Evolutionary conservation across 2,113 vertebrate genomes (phyloP).

Genomic region (Brachionichthys hirsutus): DNA sequence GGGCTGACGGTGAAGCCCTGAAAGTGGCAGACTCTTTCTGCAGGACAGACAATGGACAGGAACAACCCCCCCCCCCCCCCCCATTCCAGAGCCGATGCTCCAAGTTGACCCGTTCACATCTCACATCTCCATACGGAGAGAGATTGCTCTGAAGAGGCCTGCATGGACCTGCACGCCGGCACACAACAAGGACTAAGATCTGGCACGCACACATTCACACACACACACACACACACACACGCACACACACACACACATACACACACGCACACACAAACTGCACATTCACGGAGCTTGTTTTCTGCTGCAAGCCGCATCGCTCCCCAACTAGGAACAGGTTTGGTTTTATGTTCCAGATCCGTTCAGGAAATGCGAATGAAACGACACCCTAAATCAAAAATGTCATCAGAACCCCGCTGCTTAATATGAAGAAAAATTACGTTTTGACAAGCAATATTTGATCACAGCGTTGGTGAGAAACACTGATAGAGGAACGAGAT

Average conservation of each 20-base stretch:
- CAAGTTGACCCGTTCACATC: conserved; percentile 54
- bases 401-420: conserved; percentile 38
- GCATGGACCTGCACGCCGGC: conserved; percentile 13
- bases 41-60: conserved; percentile 61
- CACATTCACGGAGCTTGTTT: no score
- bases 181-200: conserved; percentile 11
- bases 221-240: no score
- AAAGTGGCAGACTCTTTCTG: conserved; percentile 59
- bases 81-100: conserved; percentile 32
- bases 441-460: conserved; percentile 46
- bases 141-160: conserved; percentile 56
- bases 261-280: no score
- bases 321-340: conserved; percentile 2
- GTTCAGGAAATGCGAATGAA: conserved; percentile 26
- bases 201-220: neutral
- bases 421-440: conserved; percentile 43
- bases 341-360: conserved; percentile 16
- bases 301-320: neutral
- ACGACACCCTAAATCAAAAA: conserved; percentile 30
- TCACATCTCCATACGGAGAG: conserved; percentile 45
- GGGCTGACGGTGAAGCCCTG: conserved; percentile 55
- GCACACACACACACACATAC: no score
- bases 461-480: conserved; percentile 24
- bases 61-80: conserved; percentile 8
- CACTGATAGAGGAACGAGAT: conserved; percentile 23